Conservation (phyloP, 2,888 invertebrate species). For the Neuroscelio doddi region DNA sequence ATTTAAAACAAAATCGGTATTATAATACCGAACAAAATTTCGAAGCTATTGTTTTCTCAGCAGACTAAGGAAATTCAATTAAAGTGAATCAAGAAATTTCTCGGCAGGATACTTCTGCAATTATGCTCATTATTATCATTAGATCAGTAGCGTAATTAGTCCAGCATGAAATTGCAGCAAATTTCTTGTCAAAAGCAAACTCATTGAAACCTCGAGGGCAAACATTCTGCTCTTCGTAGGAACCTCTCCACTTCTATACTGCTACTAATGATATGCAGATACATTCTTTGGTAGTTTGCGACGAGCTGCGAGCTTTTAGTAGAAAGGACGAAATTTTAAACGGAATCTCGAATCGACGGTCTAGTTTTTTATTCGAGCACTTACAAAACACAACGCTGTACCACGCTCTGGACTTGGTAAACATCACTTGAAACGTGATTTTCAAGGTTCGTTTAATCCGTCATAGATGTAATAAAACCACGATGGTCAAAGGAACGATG, state of each 20-base stretch:
- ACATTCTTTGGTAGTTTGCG: slow-evolving; percentile 9
- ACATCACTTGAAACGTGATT: slow-evolving; percentile 50
- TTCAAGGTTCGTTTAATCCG: slow-evolving; percentile 53
- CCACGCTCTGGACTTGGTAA: slow-evolving; percentile 39
- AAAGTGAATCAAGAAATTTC: neutral
- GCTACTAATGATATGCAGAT: slow-evolving; percentile 7
- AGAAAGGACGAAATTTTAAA: slow-evolving; percentile 8
- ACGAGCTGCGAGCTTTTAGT: slow-evolving; percentile 17
- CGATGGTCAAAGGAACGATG: slow-evolving; percentile 17
- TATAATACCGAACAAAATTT: neutral
- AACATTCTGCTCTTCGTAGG: slow-evolving; percentile 3
- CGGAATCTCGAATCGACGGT: slow-evolving; percentile 5
- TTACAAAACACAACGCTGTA: slow-evolving; percentile 13
- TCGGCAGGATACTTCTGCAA: neutral
- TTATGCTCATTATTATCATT: neutral
- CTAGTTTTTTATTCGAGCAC: slow-evolving; percentile 21
- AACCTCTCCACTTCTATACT: neutral
- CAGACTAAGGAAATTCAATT: too few species aligned
- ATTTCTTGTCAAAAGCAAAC: slow-evolving; percentile 5
- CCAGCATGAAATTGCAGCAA: neutral
- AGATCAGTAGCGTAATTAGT: neutral
- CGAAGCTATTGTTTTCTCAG: neutral
- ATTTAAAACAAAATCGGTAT: too few species aligned
- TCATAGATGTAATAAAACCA: slow-evolving; percentile 31
- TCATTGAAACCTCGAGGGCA: neutral